These are phyloP conservation scores for Elysia crispata DNA, from an alignment of 2,888 invertebrate genomes.

Conservation along the genomic window DNA sequence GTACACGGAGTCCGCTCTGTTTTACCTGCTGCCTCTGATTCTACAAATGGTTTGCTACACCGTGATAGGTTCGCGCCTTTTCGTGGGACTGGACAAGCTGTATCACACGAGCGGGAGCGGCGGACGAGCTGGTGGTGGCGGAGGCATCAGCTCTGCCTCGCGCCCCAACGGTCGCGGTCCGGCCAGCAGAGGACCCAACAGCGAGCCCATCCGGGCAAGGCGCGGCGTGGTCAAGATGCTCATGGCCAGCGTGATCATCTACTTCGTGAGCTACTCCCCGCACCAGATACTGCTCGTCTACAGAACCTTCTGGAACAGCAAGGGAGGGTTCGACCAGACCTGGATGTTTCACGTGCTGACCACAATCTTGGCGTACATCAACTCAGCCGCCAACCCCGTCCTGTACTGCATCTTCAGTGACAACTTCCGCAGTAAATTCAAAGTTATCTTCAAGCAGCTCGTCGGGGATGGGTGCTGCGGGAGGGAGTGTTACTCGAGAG, in stretches of 20 bases:
- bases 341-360: slow-evolving; percentile 75
- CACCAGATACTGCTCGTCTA: slow-evolving; percentile 77
- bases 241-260: slow-evolving; percentile 78
- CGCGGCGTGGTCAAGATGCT: slow-evolving; percentile 79
- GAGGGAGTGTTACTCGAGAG: slow-evolving; percentile 18
- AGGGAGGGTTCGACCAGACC: slow-evolving; percentile 69
- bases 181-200: slow-evolving; percentile 47
- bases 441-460: slow-evolving; percentile 61
- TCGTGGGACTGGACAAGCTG: slow-evolving; percentile 71
- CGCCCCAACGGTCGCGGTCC: slow-evolving; percentile 56
- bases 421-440: slow-evolving; percentile 74
- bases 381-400: slow-evolving; percentile 77
- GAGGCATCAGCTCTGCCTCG: slow-evolving; percentile 44
- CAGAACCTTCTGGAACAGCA: slow-evolving; percentile 71
- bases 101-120: slow-evolving; percentile 62
- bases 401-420: slow-evolving; percentile 77
- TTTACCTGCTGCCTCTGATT: slow-evolving; percentile 76
- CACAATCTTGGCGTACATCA: slow-evolving; percentile 76
- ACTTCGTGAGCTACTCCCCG: slow-evolving; percentile 79
- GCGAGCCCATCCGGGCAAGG: slow-evolving; percentile 72
- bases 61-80: slow-evolving; percentile 74
- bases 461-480: slow-evolving; percentile 43
- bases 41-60: slow-evolving; percentile 75
- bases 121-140: slow-evolving; percentile 33
- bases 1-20: slow-evolving; percentile 74